Evolutionary conservation across 1,140 invertebrate genomes (phyloP), one percentile per base, ranked within the genome.

Genomic region (Sycophaga agraensis): DNA sequence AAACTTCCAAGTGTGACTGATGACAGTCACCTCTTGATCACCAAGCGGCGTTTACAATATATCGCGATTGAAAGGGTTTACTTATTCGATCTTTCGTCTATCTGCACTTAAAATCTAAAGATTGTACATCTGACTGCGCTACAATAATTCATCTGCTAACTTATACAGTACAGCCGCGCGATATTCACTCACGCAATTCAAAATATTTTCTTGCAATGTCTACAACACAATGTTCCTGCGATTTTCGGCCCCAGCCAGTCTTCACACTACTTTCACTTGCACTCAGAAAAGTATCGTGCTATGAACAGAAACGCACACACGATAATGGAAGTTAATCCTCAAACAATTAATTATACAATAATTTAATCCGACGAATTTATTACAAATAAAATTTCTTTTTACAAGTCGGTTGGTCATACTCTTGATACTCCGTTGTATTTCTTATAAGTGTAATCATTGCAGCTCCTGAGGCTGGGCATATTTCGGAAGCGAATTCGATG

Each of bases 401-500:
- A 6, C 28, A 6, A 31, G 4, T 31, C 11, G n/a, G n/a, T n/a
- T n/a, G n/a, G n/a, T n/a, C n/a, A n/a, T n/a, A n/a, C n/a, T n/a
- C n/a, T n/a, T n/a, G n/a, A n/a, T 31, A 31, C 5, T 31, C 5
- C 28, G 4, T 31, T 4, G 5, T 4, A 31, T 31, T 31, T 31
- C 28, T 31, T 31, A 31, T 4, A 31, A 31, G 22, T 31, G 22
- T 48, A 48, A 16, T 48, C 31, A 9, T 39, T n/a, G 4, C 31
- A 48, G 22, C 26, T 48, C 12, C 46, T 19, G 17, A 34, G 19
- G 17, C 9, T 1, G n/a, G 55, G n/a, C 55, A 49, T 49, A 59
- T 59, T 59, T 48, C 26, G 50, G 51, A 59, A 59, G 51, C 57
- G 46, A 59, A 59, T 59, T 59, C 26, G 57, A 51, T 43, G 28